Evolutionary conservation across 2,113 vertebrate genomes (phyloP).

Genomic region (Ceuthmochares aereus): DNA sequence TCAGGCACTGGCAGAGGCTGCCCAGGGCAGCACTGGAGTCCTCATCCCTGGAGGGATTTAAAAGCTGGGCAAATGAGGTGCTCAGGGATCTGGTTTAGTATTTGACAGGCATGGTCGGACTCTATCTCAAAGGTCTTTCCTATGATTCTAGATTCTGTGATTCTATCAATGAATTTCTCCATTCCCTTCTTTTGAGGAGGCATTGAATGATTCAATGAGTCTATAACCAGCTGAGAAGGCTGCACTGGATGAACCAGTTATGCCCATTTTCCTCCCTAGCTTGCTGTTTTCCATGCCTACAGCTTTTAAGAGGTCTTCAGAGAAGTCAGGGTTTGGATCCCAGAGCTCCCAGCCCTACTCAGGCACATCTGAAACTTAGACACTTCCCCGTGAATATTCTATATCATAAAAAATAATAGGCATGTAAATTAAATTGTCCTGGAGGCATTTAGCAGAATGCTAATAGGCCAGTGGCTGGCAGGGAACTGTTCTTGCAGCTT

Average conservation of each 20-base stretch:
- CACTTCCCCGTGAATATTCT: not conserved
- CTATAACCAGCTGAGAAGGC: not conserved
- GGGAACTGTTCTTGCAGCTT: not conserved
- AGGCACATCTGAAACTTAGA: not conserved
- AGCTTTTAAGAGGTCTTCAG: not conserved
- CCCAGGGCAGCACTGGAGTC: too few relatives aligned
- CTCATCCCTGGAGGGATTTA: too few relatives aligned
- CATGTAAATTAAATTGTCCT: not conserved
- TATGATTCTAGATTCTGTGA: too few relatives aligned
- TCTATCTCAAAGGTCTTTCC: too few relatives aligned
- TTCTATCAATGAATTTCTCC: too few relatives aligned
- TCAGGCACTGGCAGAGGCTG: too few relatives aligned
- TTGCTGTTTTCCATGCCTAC: not conserved
- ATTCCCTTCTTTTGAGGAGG: too few relatives aligned
- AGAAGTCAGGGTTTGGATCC: not conserved
- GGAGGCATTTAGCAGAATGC: not conserved
- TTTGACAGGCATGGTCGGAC: too few relatives aligned
- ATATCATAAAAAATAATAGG: not conserved
- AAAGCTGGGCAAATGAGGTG: too few relatives aligned
- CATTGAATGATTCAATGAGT: too few relatives aligned
- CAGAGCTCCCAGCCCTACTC: not conserved
- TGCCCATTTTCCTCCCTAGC: fast-evolving
- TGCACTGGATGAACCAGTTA: not conserved
- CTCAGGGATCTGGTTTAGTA: too few relatives aligned
- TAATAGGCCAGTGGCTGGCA: not conserved